These are phyloP conservation scores for Drosophila subsilvestris DNA, from an alignment of 2,888 invertebrate genomes.

Conservation along the genomic window DNA sequence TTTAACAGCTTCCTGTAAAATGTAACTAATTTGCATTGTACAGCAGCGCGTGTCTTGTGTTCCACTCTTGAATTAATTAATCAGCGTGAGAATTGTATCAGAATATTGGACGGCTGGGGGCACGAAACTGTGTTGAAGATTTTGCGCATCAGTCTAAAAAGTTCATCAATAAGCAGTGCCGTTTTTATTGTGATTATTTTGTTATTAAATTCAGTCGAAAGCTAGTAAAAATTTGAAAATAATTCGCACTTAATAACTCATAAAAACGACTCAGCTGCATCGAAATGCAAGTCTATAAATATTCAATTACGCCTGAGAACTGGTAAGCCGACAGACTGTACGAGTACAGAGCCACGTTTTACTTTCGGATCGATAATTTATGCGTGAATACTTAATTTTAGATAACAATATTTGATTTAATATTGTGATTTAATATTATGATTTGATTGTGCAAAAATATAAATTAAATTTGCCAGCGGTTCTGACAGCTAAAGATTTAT, in stretches of 20 bases:
- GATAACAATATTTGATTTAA: conserved; percentile 51
- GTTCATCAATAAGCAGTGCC: background rate
- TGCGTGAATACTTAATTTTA: conserved; percentile 48
- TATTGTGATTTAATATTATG: conserved; percentile 17
- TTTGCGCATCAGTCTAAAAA: conserved; percentile 23
- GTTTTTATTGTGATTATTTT: conserved; percentile 1
- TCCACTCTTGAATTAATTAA: conserved; percentile 1
- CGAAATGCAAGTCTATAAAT: conserved; percentile 52
- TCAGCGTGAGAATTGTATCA: conserved; percentile 22
- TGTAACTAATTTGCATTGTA: background rate
- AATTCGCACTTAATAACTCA: conserved; percentile 52
- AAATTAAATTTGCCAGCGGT: conserved; percentile 22
- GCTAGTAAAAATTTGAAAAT: conserved; percentile 28
- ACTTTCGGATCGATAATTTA: conserved; percentile 58
- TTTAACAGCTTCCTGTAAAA: background rate
- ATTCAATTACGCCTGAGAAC: conserved; percentile 64
- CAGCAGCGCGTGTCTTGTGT: background rate
- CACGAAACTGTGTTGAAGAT: background rate
- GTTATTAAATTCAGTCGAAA: conserved; percentile 14
- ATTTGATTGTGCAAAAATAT: conserved; percentile 24
- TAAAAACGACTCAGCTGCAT: conserved; percentile 37
- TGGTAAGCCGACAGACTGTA: conserved; percentile 14
- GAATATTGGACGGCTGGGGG: background rate
- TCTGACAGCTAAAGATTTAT: conserved; percentile 34
- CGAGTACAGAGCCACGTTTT: background rate